phyloP scores from a whole-genome alignment of 92 coral and sea anemone species.

The Bergia sp. region DNA sequence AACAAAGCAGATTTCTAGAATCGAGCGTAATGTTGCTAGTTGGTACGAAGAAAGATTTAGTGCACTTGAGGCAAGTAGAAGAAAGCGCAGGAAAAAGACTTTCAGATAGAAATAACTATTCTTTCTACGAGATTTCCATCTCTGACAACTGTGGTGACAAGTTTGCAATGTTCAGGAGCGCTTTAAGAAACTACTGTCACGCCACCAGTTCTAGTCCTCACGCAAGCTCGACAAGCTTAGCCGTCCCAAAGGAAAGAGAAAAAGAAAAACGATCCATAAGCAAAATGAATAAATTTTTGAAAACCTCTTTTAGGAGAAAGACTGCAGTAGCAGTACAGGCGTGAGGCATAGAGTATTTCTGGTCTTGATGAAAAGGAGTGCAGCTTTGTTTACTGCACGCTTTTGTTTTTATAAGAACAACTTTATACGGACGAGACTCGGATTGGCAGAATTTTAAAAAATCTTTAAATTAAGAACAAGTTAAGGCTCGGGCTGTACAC shows the following conservation, averaged over 20 bases:
- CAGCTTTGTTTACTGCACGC: too few relatives aligned
- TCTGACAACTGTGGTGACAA: constrained; percentile 79
- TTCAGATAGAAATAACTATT: constrained; percentile 59
- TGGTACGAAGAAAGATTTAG: constrained; percentile 87
- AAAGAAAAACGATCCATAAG: too few relatives aligned
- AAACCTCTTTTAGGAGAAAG: not conserved
- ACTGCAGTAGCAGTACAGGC: not conserved
- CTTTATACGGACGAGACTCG: too few relatives aligned
- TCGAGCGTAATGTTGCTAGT: constrained; percentile 71
- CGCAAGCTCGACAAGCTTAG: too few relatives aligned
- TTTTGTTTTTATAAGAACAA: too few relatives aligned
- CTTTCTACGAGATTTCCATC: constrained; percentile 64
- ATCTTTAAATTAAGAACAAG: too few relatives aligned
- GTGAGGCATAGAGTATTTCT: not conserved
- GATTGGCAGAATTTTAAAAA: too few relatives aligned
- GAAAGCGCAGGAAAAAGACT: constrained; percentile 76
- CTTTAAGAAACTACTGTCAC: constrained; percentile 52
- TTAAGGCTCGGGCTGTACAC: constrained; percentile 1
- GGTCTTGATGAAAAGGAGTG: too few relatives aligned
- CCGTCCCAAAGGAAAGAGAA: too few relatives aligned
- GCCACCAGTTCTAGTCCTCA: not conserved
- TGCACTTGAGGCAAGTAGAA: constrained; percentile 52
- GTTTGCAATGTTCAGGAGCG: constrained; percentile 73
- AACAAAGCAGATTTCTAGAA: constrained; percentile 66
- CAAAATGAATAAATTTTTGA: too few relatives aligned